These are phyloP conservation scores for Cancer borealis DNA, from an alignment of 2,888 invertebrate species.

Conservation along the genomic window DNA sequence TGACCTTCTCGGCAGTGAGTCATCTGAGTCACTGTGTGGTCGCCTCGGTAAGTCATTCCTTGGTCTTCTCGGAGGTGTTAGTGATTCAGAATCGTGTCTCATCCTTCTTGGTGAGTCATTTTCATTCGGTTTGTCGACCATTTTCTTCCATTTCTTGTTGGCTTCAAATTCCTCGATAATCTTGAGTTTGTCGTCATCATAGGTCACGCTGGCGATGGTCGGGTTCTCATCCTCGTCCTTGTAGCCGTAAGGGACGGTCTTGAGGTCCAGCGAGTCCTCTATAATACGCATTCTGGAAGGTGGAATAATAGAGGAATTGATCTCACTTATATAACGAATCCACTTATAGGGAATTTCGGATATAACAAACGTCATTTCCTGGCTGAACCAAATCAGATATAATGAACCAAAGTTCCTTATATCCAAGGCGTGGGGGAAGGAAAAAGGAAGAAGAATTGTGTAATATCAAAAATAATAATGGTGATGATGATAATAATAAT, in stretches of 20 bases:
- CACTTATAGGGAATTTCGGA: too few species aligned
- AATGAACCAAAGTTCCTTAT: too few species aligned
- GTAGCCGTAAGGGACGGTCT: constrained; percentile 73
- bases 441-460: neutral
- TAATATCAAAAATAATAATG: neutral
- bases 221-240: constrained; percentile 74
- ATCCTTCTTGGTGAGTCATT: constrained; percentile 11
- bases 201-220: constrained; percentile 75
- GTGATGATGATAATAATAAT: neutral
- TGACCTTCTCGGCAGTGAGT: constrained; percentile 62
- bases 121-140: constrained; percentile 1
- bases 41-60: constrained; percentile 78
- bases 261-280: constrained; percentile 71
- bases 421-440: neutral
- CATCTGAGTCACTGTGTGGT: neutral
- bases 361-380: too few species aligned
- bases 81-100: constrained; percentile 12
- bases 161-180: constrained; percentile 70
- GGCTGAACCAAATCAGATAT: too few species aligned
- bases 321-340: too few species aligned
- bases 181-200: constrained; percentile 74
- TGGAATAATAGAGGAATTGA: too few species aligned
- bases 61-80: constrained; percentile 79
- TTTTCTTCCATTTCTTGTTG: constrained; percentile 70
- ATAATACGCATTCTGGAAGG: constrained; percentile 73